Base-by-base conservation (phyloP, 2,797 vertebrate genomes). In the Sebastes trivittatus region DNA sequence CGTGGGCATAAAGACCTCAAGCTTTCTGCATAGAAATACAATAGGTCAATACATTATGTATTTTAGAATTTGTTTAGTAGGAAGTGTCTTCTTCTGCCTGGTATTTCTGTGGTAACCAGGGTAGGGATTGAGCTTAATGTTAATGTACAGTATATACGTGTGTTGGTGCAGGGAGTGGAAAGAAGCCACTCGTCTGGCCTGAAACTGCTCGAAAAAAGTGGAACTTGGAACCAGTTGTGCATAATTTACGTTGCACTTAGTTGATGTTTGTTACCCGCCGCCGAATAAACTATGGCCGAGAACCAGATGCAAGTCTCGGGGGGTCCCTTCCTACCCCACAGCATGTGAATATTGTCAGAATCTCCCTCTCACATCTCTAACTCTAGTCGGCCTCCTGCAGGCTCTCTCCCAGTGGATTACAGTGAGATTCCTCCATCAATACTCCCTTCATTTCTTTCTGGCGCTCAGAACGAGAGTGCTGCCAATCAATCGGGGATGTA, bases 401-500 rank as follows among this genome's bases (percentile, higher is more conserved):
- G 27, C 75, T 80, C 32, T 13, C 68, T 72, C 59, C 71, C 66
- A 14, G 77, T 75, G 87, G 81, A 89, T 91, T 89, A 91, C 54
- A 72, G 34, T 75, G 76, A 81, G 56, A 81, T 72, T 81, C 73
- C 22, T 82, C 71, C 13, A 75, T 90, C 86, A 82, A 87, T 90
- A 88, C 66, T 72, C 34, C 59, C 85, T 68, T 83, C 66, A 75
- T 77, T 86, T 83, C 63, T 81, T 80, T 75, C 60, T 52, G 42
- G 29, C 25, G 69, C 65, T 87, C 75, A 55, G 77, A 88, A 77
- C 70, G 13, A 77, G 75, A 80, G 73, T 59, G 77, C 84, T 88
- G 86, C 87, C 88, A 88, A 87, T 88, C 90, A 88, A 88, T 88
- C 3, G 29, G 56, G 74, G 69, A 49, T 82, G 72, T 69, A 61